phyloP scores from a whole-genome alignment of 2,888 invertebrate genomes.

The Tuta absoluta region DNA sequence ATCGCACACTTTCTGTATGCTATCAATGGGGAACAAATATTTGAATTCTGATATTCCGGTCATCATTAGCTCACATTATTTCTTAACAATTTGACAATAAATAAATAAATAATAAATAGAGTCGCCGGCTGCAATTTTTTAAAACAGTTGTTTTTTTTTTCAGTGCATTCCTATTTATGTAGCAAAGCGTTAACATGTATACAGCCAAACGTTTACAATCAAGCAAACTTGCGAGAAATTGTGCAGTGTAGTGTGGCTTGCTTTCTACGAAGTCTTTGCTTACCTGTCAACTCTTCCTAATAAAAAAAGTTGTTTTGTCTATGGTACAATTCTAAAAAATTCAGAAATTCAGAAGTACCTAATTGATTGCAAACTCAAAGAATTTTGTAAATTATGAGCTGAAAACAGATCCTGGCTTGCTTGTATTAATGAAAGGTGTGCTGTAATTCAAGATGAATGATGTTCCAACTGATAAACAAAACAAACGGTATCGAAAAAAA shows the following conservation, averaged over 20 bases:
- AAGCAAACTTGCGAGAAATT: background rate
- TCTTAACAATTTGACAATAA: conserved; percentile 21
- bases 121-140: conserved; percentile 14
- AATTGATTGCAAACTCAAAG: too few species aligned
- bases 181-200: background rate
- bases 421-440: background rate
- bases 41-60: conserved; percentile 62
- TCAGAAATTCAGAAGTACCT: too few species aligned
- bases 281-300: too few species aligned
- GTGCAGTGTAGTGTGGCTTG: too few species aligned
- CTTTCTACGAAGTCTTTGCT: too few species aligned
- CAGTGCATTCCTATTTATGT: background rate
- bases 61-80: conserved; percentile 49
- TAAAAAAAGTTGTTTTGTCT: too few species aligned
- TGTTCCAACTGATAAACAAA: conserved; percentile 53
- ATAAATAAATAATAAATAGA: background rate
- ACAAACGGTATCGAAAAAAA: conserved; percentile 82
- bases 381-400: background rate
- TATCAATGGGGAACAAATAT: conserved; percentile 73
- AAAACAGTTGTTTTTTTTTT: background rate
- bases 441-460: conserved; percentile 46
- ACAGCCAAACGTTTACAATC: conserved; percentile 7
- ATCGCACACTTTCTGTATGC: conserved; percentile 74
- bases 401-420: background rate
- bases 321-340: too few species aligned